Percentiles rank a stretch among this genome's conserved stretches.
phyloP scores from a whole-genome alignment of 2,797 vertebrate genomes.

The Heterohyrax brucei region DNA sequence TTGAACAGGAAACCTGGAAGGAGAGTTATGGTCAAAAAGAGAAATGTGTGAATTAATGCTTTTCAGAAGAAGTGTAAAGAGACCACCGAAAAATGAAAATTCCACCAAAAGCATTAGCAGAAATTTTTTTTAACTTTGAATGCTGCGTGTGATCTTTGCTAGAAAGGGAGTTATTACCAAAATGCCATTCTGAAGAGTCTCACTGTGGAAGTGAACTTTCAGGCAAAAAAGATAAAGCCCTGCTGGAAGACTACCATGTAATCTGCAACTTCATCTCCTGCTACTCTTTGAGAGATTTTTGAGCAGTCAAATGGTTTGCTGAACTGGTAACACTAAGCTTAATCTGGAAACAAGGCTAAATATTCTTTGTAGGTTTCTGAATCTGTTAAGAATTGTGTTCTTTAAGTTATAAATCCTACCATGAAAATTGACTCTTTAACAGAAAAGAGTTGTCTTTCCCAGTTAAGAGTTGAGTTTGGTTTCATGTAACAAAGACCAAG shows the following conservation, averaged over 20 bases:
- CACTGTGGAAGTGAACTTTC: conserved; percentile 38
- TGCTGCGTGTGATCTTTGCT: conserved; percentile 34
- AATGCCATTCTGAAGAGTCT: conserved; percentile 51
- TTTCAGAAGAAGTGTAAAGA: conserved; percentile 59
- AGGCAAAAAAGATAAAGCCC: conserved; percentile 44
- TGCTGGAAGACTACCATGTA: background rate
- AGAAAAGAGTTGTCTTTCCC: conserved; percentile 30
- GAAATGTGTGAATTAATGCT: conserved; percentile 39
- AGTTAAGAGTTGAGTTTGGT: conserved; percentile 17
- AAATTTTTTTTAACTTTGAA: conserved; percentile 46
- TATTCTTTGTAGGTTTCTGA: conserved; percentile 42
- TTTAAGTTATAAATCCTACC: conserved; percentile 27
- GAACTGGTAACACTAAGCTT: background rate
- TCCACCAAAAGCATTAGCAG: conserved; percentile 21
- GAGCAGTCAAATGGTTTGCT: conserved; percentile 16
- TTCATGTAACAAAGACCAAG: conserved; percentile 53
- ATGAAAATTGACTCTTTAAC: conserved; percentile 14
- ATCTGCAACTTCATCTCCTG: conserved; percentile 28
- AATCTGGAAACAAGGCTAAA: conserved; percentile 50
- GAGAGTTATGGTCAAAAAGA: background rate
- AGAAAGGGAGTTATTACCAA: conserved; percentile 51
- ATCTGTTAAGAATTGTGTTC: conserved; percentile 62
- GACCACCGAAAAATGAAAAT: conserved; percentile 23
- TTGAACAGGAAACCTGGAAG: conserved; percentile 26
- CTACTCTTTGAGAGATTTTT: conserved; percentile 57